phyloP scores from a whole-genome alignment of 2,797 vertebrate genomes.

The Falco rusticolus region DNA sequence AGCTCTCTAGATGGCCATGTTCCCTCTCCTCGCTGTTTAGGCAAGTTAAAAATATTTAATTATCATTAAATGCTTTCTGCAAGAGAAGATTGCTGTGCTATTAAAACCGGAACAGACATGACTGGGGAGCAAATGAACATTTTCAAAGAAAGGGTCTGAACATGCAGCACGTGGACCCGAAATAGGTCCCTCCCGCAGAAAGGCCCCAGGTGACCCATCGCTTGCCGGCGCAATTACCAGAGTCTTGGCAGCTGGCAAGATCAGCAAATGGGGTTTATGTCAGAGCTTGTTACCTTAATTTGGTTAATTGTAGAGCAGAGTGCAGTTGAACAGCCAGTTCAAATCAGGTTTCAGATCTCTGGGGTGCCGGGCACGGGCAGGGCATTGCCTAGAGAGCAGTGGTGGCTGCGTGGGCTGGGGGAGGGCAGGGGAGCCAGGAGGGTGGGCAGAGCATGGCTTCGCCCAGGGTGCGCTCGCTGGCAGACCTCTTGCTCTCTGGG shows the following conservation, averaged over 20 bases:
- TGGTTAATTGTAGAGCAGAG: constrained; percentile 68
- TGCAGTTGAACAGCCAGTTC: not conserved
- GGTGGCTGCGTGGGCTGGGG: fast-evolving
- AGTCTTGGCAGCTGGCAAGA: constrained; percentile 28
- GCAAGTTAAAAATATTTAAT: constrained; percentile 10
- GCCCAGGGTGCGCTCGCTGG: fast-evolving
- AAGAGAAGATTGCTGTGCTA: not conserved
- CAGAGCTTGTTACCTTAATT: constrained; percentile 61
- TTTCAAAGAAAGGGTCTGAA: not conserved
- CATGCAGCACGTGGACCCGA: not conserved
- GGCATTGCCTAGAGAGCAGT: not conserved
- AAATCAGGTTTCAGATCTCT: not conserved
- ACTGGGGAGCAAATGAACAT: not conserved
- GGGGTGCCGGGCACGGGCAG: not conserved
- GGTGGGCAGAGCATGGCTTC: not conserved
- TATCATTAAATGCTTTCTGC: not conserved
- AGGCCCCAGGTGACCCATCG: constrained; percentile 8
- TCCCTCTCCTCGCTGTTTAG: not conserved
- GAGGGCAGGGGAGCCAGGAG: not conserved
- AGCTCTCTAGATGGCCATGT: not conserved
- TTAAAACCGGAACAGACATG: not conserved
- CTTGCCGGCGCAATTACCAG: not conserved
- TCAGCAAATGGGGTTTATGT: constrained; percentile 46
- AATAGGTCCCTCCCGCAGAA: not conserved
- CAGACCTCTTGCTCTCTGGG: not conserved